Evolutionary conservation across 2,888 invertebrate genomes (phyloP), one percentile per base, ranked within the genome.

Genomic region (Dryocosmus kuriphilus): DNA sequence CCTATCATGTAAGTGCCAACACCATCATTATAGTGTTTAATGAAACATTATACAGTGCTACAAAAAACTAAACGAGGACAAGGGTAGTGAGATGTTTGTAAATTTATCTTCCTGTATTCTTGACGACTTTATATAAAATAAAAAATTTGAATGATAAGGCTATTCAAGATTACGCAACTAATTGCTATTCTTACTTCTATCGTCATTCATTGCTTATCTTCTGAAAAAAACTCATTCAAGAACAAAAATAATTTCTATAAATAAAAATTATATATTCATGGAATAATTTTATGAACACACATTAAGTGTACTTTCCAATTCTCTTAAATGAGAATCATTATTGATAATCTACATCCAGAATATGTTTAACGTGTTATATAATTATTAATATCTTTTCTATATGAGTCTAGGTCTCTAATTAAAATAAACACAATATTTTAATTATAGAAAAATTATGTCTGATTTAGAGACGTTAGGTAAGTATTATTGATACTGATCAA

Each of bases 1-100:
- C 60, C 60, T 27, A 27, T 6, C n/a, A n/a, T n/a, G n/a, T 2
- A 24, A 16, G 27, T 22, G 14, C 1, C 14, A 60, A 60, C 16
- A 24, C 14, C 27, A 27, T 60, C 11, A 60, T 60, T 60, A 27
- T 27, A 24, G 16, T 9, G 7, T 51, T 2, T 67, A 46, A 19
- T 27, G 41, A 27, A 46, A 27, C 19, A 67, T 30, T 27, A 24
- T 35, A 16, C 5, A 27, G 38, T 27, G 4, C 2, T 27, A 9
- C 3, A 51, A 46, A 46, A 27, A 67, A 65, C 6, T 41, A 38
- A 65, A 67, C 1, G 67, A 67, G 67, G 67, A 51, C 67, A 46
- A 51, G 67, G 41, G 46, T 51, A 67, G 27, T n/a, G 4, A 9
- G n/a, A 19, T 19, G 16, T 19, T 51, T 7, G 9, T 24, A 41